phyloP scores from a whole-genome alignment of 2,113 vertebrate species.

The Artemisiospiza belli region DNA sequence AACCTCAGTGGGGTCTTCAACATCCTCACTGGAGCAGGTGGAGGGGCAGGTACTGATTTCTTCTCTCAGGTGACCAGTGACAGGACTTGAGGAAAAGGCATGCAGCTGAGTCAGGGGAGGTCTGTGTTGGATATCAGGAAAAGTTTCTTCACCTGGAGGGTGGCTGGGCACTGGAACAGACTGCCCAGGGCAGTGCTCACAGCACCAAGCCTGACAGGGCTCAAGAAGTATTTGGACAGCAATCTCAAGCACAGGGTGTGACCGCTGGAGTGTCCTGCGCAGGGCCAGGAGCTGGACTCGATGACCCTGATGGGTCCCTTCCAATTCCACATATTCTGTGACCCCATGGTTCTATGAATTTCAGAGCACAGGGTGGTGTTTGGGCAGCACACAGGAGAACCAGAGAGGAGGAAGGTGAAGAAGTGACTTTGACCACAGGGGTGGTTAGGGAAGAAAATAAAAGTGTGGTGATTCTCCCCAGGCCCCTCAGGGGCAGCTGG shows the following conservation, averaged over 20 bases:
- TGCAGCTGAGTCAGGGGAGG: background rate
- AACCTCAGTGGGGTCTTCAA: background rate
- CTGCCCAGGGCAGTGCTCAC: background rate
- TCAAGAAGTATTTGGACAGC: rapidly evolving
- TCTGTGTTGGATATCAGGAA: background rate
- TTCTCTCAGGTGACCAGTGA: background rate
- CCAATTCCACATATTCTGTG: too few relatives aligned
- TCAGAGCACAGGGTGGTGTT: background rate
- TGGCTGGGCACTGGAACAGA: background rate
- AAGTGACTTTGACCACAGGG: background rate
- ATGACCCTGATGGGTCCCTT: background rate
- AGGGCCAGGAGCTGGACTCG: rapidly evolving
- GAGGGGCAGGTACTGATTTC: background rate
- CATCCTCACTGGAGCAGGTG: background rate
- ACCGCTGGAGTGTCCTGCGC: background rate
- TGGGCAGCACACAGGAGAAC: background rate
- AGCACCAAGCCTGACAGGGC: background rate
- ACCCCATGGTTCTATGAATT: background rate
- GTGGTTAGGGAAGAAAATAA: background rate
- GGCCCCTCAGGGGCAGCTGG: rapidly evolving
- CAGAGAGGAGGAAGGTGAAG: background rate
- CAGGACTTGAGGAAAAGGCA: background rate
- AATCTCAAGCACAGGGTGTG: rapidly evolving
- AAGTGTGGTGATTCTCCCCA: background rate
- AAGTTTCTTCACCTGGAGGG: background rate